These are phyloP conservation scores for Lepilemur septentrionalis DNA, from an alignment of 2,797 vertebrate genomes.

Conservation along the genomic window DNA sequence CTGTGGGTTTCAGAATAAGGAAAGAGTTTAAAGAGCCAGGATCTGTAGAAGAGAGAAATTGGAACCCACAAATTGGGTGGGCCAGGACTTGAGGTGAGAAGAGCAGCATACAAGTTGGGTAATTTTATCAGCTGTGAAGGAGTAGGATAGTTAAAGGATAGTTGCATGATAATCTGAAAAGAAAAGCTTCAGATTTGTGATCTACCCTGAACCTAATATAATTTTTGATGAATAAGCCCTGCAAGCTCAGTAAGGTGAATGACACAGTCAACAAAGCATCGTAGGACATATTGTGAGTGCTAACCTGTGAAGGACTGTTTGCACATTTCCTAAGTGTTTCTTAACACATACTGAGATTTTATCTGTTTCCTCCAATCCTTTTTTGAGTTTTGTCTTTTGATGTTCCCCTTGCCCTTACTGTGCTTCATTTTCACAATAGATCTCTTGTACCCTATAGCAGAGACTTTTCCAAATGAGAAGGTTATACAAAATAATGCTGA, in stretches of 20 bases:
- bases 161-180: not conserved
- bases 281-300: fast-evolving
- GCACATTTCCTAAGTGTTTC: not conserved
- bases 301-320: not conserved
- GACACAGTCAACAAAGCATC: not conserved
- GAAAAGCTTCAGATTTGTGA: not conserved
- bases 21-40: not conserved
- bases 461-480: not conserved
- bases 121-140: not conserved
- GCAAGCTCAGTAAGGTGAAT: not conserved
- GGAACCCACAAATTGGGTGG: not conserved
- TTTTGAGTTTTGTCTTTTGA: not conserved
- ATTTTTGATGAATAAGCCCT: not conserved
- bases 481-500: not conserved
- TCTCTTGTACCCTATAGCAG: not conserved
- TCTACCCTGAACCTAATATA: not conserved
- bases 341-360: not conserved
- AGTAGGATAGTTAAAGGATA: not conserved
- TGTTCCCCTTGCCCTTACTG: not conserved
- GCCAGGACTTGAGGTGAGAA: not conserved
- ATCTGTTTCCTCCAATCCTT: not conserved
- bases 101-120: not conserved
- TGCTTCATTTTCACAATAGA: not conserved
- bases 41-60: not conserved
- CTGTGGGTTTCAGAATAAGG: not conserved